These are phyloP conservation scores for Agonopterix arenella DNA, from an alignment of 2,888 invertebrate species.

Conservation along the genomic window DNA sequence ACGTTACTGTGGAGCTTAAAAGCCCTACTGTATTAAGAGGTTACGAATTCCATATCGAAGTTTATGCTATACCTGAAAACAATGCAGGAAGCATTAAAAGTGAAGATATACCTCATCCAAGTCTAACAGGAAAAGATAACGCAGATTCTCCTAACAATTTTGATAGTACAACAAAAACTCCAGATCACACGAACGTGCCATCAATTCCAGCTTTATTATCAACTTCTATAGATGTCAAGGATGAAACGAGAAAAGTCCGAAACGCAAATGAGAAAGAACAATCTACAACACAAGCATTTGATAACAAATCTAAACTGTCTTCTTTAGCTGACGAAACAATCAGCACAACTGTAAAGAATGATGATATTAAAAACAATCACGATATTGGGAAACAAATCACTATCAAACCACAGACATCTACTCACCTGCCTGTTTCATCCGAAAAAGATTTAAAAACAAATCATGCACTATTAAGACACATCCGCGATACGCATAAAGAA, in stretches of 20 bases:
- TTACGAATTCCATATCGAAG: slow-evolving; percentile 49
- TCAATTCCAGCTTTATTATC: no score
- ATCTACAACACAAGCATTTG: no score
- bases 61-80: slow-evolving; percentile 30
- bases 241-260: no score
- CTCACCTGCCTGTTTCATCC: neutral
- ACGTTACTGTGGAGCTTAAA: slow-evolving; percentile 54
- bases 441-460: neutral
- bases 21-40: slow-evolving; percentile 60
- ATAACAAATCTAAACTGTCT: no score
- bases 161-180: slow-evolving; percentile 1
- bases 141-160: neutral
- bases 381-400: no score
- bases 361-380: no score
- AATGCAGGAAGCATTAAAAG: neutral
- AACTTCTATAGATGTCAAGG: no score
- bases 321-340: no score
- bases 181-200: neutral
- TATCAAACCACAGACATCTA: neutral
- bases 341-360: no score
- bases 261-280: no score
- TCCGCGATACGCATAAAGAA: no score
- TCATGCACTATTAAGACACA: neutral
- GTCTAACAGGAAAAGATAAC: neutral
- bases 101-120: neutral